A percentile compares a stretch with the other conserved stretches of the same genome.
These are phyloP conservation scores for Heteromyza rotundicornis DNA, from an alignment of 2,888 invertebrate species.

Conservation along the genomic window DNA sequence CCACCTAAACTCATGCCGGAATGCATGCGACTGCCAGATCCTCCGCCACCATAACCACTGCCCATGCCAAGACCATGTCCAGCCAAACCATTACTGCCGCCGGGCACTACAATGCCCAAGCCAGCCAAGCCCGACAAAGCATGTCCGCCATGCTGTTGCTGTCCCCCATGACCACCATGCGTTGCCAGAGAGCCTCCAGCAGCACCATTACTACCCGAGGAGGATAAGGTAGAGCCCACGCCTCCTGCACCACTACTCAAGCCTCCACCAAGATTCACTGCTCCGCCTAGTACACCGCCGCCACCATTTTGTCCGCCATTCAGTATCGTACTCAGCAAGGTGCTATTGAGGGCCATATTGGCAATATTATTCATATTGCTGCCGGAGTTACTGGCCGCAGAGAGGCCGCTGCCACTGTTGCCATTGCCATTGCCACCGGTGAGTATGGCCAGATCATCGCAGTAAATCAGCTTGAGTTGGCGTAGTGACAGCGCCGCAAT, in stretches of 20 bases:
- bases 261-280: constrained; percentile 13
- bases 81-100: constrained; percentile 31
- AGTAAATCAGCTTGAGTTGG: constrained; percentile 35
- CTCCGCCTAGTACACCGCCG: background rate
- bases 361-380: constrained; percentile 30
- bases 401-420: constrained; percentile 15
- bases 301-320: constrained; percentile 20
- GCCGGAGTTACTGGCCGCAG: constrained; percentile 12
- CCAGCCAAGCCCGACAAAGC: constrained; percentile 49
- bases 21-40: constrained; percentile 31
- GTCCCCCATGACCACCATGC: background rate
- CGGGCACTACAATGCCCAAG: constrained; percentile 49
- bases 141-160: constrained; percentile 46
- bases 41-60: constrained; percentile 27
- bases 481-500: constrained; percentile 34
- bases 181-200: background rate
- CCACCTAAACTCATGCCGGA: constrained; percentile 29
- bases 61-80: constrained; percentile 36
- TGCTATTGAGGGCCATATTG: constrained; percentile 41
- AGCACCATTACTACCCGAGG: background rate
- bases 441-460: constrained; percentile 37
- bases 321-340: constrained; percentile 45
- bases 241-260: constrained; percentile 14
- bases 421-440: constrained; percentile 13
- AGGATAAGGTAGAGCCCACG: background rate